Base-by-base conservation (phyloP, 2,888 invertebrate genomes). In the Apoderus coryli region DNA sequence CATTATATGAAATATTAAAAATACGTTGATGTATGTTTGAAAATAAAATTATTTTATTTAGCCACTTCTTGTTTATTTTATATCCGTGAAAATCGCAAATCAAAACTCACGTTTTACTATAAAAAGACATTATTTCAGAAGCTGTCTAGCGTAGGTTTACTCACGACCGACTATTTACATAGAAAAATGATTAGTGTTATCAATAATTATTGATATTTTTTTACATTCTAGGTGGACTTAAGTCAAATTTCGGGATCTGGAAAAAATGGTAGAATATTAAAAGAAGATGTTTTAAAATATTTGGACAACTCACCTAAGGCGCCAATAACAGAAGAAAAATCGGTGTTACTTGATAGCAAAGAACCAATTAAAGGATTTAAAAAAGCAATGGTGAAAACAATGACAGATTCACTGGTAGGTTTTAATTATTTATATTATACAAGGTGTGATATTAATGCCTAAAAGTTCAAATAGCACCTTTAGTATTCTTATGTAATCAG, bases 371-470 rank as follows among this genome's bases (percentile, higher is more conserved):
- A 74, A 47, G 88, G 88, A 11, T 82, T 90, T 47, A 72, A 72
- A 12, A 89, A 80, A 57, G 82, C 82, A 2, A 99, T 99, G 98
- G 74, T 88, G 33, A 93, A 86, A 60, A 76, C 89, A 1, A 99
- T 99, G 98, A 79, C 84, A 1, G 76, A 72, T 49, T 73, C 90
- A 6, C 65, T 85, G 64, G 77, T 77, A 57, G 63, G 33, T 31
- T 16, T 27, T 27, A n/a, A n/a, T n/a, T n/a, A n/a, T n/a, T n/a
- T n/a, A n/a, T n/a, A n/a, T n/a, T n/a, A n/a, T n/a, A n/a, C n/a
- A n/a, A n/a, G n/a, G n/a, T n/a, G n/a, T n/a, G n/a, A n/a, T n/a
- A n/a, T n/a, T n/a, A n/a, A n/a, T n/a, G n/a, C n/a, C n/a, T n/a
- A n/a, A n/a, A n/a, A n/a, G n/a, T n/a, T n/a, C n/a, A n/a, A n/a